Evolutionary conservation across 2,888 invertebrate genomes (phyloP), one percentile per base, ranked within the genome.

Genomic region (Axea sp.): DNA sequence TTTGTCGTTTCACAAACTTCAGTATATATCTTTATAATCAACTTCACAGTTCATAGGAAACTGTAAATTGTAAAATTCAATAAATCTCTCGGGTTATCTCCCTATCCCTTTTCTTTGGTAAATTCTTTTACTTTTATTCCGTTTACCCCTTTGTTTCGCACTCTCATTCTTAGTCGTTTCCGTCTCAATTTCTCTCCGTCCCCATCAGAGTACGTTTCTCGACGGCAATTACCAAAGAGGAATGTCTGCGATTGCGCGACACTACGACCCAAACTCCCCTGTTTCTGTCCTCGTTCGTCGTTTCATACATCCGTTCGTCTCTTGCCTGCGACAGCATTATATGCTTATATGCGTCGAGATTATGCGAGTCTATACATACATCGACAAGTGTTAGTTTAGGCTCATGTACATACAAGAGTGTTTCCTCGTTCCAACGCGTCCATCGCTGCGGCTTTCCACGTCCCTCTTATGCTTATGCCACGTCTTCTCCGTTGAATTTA

Each of bases 241-340:
- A 84, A 84, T 84, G 84, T 83, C 84, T 84, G 84, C 80, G 83
- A 84, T 84, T 81, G 83, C 83, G 84, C 84, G 84, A 83, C 83
- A 84, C 82, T 82, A 81, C 37, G 82, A 41, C 41, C 31, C 24
- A 5, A 31, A 24, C 9, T 30, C 31, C 12, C 19, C 6, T n/a
- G 8, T 1, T 26, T 33, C 19, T 14, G 39, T 35, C 30, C 24
- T 28, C 14, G 47, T 37, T 9, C n/a, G 8, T 15, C 14, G 35
- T 3, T 17, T n/a, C n/a, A n/a, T n/a, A n/a, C 26, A 37, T 17
- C 53, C 28, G 14, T 79, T 78, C 81, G 39, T 37, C 35, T 45
- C 53, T 51, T 45, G 9, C 31, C 15, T 12, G 30, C 33, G 19
- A 24, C 55, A 47, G 53, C 57, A 57, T 62, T 62, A 73, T 45